These are phyloP conservation scores for Neuroscelio doddi DNA, from an alignment of 2,888 invertebrate genomes.

Conservation along the genomic window DNA sequence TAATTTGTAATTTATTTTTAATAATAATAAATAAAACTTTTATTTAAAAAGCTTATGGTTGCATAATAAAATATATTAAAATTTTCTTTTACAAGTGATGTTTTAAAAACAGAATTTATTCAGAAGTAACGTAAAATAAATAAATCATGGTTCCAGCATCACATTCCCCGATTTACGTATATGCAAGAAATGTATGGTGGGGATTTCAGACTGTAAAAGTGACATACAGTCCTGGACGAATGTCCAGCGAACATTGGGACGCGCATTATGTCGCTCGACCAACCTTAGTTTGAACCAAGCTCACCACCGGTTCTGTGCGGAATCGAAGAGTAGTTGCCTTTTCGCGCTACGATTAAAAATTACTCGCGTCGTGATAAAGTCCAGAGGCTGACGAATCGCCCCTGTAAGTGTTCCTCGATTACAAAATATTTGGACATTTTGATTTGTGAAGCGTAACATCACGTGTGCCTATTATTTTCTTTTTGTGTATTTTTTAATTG, in stretches of 20 bases:
- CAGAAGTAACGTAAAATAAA: no score
- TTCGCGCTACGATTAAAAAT: conserved; percentile 8
- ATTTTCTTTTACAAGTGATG: no score
- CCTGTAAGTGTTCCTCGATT: no score
- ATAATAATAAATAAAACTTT: no score
- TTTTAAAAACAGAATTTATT: no score
- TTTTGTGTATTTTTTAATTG: no score
- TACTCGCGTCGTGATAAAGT: not conserved
- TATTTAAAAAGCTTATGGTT: no score
- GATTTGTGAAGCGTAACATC: no score
- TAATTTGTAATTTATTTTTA: no score
- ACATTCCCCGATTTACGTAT: not conserved
- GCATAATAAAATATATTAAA: not conserved
- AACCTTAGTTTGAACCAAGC: conserved; percentile 59
- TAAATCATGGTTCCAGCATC: not conserved
- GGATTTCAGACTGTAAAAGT: conserved; percentile 31
- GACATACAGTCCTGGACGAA: conserved; percentile 56
- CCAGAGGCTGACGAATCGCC: no score
- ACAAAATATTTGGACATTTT: no score
- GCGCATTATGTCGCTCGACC: conserved; percentile 50
- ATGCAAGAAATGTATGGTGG: conserved; percentile 11
- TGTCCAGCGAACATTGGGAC: conserved; percentile 51
- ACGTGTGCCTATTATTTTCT: no score
- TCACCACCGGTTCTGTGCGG: conserved; percentile 51
- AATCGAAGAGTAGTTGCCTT: conserved; percentile 13